Base-by-base conservation (phyloP, 2,113 vertebrate genomes). In the Malaclemys terrapin region DNA sequence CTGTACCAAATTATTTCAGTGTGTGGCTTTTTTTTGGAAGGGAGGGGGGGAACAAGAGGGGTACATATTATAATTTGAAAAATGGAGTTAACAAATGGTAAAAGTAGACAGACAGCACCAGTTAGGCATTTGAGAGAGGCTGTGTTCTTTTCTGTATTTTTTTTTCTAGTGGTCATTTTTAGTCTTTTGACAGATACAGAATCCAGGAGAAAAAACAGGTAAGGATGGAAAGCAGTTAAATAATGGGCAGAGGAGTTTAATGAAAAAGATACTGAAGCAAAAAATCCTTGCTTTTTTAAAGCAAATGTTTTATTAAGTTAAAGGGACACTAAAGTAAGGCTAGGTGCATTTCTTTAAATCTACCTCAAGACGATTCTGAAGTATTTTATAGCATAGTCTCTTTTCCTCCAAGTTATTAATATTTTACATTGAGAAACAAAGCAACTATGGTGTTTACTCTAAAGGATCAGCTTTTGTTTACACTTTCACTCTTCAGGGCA, bases 381-480 rank as follows among this genome's bases (percentile, higher is more conserved):
- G 14, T 25, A 72, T 82, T 49, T 72, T 75, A 3, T 20, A 42
- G 49, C 5, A 1, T 50, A 5, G 5, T 47, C 80, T 88, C 85
- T 54, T 13, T 53, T 78, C 52, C 76, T 72, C 45, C n/a, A 59
- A 81, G 53, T 89, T 38, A 3, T 78, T 47, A 78, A 47, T 78
- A 78, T 78, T 78, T 78, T 78, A 47, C 42, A 27, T 20, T 4
- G 50, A 4, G 83, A 85, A 81, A 83, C 85, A 91, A 54, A 90
- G 93, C 85, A 47, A 72, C 80, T 80, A 29, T 49, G 24, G 24
- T 31, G 56, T 10, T 38, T 1, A 1, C 89, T 1, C 0, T 47
- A 84, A 45, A 72, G n/a, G 6, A 20, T 20, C 47, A 53, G 95
- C 90, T 80, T 81, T 94, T 95, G 95, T 96, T 95, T 95, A 86